A percentile compares a stretch with the other conserved stretches of the same genome.
Evolutionary conservation across 2,888 invertebrate genomes (phyloP).

Genomic region (Ophonus ardosiacus): DNA sequence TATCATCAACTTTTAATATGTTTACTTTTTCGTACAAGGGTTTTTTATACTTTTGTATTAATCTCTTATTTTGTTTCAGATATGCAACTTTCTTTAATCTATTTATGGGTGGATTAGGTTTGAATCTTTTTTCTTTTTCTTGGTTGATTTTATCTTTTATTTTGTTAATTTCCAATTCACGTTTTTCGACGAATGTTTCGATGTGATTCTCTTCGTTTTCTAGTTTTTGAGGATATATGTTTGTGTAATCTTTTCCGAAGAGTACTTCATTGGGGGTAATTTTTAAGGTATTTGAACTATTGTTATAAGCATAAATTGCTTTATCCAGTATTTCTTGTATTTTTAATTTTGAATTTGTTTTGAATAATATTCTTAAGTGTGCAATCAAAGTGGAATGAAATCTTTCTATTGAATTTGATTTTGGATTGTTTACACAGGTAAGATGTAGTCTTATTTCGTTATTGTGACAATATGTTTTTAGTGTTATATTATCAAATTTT

Average conservation of each 20-base stretch:
- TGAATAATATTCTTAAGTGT: background rate
- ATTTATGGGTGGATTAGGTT: background rate
- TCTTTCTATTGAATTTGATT: slow-evolving; percentile 1
- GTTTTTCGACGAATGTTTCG: too few species aligned
- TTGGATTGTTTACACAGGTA: background rate
- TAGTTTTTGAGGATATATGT: background rate
- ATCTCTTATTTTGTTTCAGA: background rate
- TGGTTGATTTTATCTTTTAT: background rate
- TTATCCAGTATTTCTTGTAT: background rate
- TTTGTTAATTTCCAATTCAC: background rate
- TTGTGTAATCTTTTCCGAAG: background rate
- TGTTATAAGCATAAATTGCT: background rate
- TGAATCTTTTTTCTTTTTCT: background rate
- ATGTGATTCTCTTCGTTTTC: background rate
- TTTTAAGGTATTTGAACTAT: background rate
- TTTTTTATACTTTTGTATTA: slow-evolving; percentile 6
- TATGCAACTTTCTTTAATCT: background rate
- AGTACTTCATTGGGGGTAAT: background rate
- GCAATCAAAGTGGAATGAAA: background rate
- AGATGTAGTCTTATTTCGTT: background rate
- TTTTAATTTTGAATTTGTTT: background rate
- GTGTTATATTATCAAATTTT: background rate
- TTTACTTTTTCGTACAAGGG: background rate
- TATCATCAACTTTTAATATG: background rate
- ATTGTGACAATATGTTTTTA: background rate